Conservation (phyloP, 2,113 vertebrate species). For the Dipodomys merriami region DNA sequence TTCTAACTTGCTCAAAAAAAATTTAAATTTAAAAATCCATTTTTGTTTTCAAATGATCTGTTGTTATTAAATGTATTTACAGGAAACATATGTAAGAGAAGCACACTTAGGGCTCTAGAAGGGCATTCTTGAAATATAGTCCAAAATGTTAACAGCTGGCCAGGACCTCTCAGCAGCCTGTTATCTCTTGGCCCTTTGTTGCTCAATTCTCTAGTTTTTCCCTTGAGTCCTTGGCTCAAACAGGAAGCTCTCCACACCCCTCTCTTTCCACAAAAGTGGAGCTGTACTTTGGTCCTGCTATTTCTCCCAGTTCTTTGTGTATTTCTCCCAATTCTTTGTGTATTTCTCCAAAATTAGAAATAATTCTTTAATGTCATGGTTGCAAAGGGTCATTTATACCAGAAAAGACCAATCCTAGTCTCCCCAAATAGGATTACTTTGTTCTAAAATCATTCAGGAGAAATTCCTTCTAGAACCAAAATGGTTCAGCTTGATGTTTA, state of each 20-base stretch:
- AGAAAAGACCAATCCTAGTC: neutral
- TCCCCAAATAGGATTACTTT: neutral
- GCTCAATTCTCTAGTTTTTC: neutral
- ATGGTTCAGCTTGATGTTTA: neutral
- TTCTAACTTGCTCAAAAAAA: neutral
- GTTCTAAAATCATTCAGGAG: constrained; percentile 17
- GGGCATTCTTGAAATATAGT: neutral
- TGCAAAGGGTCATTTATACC: neutral
- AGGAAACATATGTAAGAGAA: neutral
- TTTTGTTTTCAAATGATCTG: neutral
- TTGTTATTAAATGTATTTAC: no score
- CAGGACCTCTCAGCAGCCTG: neutral
- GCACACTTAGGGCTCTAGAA: neutral
- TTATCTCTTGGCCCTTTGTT: neutral
- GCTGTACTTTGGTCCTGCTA: neutral
- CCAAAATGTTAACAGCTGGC: no score
- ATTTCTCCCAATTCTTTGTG: neutral
- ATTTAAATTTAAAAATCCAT: neutral
- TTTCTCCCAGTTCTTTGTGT: neutral
- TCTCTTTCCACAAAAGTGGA: no score
- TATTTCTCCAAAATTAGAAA: neutral
- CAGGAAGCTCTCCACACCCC: no score
- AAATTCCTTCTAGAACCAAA: constrained; percentile 1
- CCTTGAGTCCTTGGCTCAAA: neutral
- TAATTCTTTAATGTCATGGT: no score